Base-by-base conservation (phyloP, 2,888 invertebrate species). In the Parnassius apollo region DNA sequence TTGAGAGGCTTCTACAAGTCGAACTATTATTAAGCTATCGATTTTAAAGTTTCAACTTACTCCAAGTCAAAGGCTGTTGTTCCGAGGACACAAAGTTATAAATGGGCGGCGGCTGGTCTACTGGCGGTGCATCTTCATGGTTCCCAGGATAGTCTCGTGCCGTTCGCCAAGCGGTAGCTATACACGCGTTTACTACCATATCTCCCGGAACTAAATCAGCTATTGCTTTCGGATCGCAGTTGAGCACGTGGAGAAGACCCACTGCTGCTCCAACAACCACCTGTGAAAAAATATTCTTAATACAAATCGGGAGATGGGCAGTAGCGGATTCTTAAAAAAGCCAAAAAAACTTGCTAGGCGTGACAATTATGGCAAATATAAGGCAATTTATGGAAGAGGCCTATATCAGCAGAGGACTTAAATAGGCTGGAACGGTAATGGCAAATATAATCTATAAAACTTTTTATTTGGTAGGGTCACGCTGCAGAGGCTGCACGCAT, bases 51-150 rank as follows among this genome's bases (percentile, higher is more conserved):
- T 7, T 35, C 4, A 35, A 69, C 68, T 93, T 77, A 75, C 94
- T 94, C 96, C 96, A 98, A 10, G 94, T 95, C 68, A 97, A 92
- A 0, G 96, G 96, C 68, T 95, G 95, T 72, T 96, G 94, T 49
- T 93, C 93, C 0, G 96, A 96, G 0, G 96, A 96, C n/a, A 96
- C 96, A 76, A 94, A 96, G 84, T 98, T 96, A 83, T 96, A 97
- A 1, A 98, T 93, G 0, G 95, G 93, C 0, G 90, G 90, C 0
- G 82, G 77, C 0, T 81, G 71, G 12, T 89, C 86, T 0, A 75
- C 69, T 0, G 87, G 85, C 0, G 88, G 85, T 0, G 86, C 86
- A 11, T 82, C 83, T 59, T 87, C 85, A 42, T 82, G 78, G 70
- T 91, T 89, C 2, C 82, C 80, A 1, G 82, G 82, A 65, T 76